A percentile compares a stretch with the other conserved stretches of the same genome.
phyloP scores from a whole-genome alignment of 2,113 vertebrate genomes.

The Electrona antarctica region DNA sequence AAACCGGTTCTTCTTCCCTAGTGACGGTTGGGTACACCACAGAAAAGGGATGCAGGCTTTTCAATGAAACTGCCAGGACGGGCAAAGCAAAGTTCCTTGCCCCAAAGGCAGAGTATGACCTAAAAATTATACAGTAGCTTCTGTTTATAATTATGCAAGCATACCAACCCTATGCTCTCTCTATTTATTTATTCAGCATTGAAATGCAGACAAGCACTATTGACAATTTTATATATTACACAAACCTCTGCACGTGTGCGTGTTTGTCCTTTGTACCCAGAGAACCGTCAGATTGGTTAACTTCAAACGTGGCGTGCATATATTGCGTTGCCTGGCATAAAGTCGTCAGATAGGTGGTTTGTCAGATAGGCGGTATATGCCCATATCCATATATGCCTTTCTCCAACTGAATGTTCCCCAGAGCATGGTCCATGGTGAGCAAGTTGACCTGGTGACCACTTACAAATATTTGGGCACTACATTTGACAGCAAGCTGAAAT shows the following conservation, averaged over 20 bases:
- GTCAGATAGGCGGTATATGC: neutral
- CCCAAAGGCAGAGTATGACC: slow-evolving; percentile 35
- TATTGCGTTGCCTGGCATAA: too few relatives aligned
- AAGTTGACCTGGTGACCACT: too few relatives aligned
- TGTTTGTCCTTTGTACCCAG: neutral
- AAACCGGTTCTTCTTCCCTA: neutral
- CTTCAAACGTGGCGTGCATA: too few relatives aligned
- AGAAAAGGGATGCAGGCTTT: slow-evolving; percentile 1
- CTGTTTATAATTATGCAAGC: slow-evolving; percentile 9
- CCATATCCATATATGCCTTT: neutral
- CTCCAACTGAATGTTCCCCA: neutral
- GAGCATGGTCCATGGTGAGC: too few relatives aligned
- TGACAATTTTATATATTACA: neutral
- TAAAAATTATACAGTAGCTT: slow-evolving; percentile 34
- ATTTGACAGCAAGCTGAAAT: too few relatives aligned
- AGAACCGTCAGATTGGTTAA: neutral
- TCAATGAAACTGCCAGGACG: neutral
- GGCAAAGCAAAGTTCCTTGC: slow-evolving; percentile 4
- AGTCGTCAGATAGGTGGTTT: too few relatives aligned
- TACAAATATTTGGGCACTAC: too few relatives aligned
- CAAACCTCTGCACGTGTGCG: neutral
- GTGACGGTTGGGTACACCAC: neutral
- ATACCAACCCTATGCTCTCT: neutral
- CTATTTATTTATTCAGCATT: slow-evolving; percentile 4
- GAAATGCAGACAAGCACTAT: neutral